Percentiles rank a stretch among this genome's conserved stretches.
phyloP scores from a whole-genome alignment of 2,888 invertebrate species.

The Ophion costatus region DNA sequence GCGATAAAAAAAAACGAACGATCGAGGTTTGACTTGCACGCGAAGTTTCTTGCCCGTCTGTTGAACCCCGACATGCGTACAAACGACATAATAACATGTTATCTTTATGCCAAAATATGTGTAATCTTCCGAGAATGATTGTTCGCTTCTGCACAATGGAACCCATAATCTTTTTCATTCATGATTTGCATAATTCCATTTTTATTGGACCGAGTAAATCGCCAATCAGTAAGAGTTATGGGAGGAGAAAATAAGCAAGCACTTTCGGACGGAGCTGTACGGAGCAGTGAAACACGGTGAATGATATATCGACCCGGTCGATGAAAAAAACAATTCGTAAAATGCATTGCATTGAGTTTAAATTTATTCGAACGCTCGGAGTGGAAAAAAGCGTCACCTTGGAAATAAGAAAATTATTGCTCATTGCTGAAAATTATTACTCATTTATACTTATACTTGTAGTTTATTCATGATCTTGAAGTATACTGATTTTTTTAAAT shows the following conservation, averaged over 20 bases:
- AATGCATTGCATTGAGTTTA: background rate
- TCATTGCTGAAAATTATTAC: too few relatives aligned
- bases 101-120: background rate
- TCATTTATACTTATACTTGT: too few relatives aligned
- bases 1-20: background rate
- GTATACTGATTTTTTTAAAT: too few relatives aligned
- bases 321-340: background rate
- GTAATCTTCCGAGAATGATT: constrained; percentile 13
- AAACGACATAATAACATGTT: constrained; percentile 28
- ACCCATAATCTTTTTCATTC: constrained; percentile 22
- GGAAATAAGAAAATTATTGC: background rate
- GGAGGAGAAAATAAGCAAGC: constrained; percentile 18
- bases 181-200: constrained; percentile 36
- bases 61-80: constrained; percentile 15
- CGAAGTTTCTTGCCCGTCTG: constrained; percentile 3
- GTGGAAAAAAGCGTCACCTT: background rate
- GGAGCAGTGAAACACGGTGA: background rate
- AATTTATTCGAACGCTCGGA: background rate
- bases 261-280: background rate
- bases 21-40: constrained; percentile 10
- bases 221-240: background rate
- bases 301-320: background rate
- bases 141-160: constrained; percentile 17
- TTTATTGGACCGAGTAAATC: constrained; percentile 16
- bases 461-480: too few relatives aligned